Base-by-base conservation (phyloP, 2,888 invertebrate genomes). In the Antitype chi region DNA sequence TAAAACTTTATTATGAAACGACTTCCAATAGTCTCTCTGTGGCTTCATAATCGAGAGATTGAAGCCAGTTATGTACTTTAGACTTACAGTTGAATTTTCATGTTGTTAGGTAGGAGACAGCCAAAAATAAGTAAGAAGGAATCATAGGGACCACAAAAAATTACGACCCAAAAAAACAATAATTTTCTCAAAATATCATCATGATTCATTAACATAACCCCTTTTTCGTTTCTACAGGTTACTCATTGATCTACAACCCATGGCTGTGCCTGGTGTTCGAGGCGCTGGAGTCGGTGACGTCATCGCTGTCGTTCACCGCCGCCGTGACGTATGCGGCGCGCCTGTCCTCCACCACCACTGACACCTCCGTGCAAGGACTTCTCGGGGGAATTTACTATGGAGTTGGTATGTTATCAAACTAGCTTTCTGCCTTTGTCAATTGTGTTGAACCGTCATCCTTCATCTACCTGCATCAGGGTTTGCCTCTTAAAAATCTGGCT, bases 331-430 rank as follows among this genome's bases (percentile, higher is more conserved):
- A 98, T 90, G 98, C 98, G 0, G 98, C 98, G 1, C 97, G 97
- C 75, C 95, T 98, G 13, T 98, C 98, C 2, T 97, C 98, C 6
- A 97, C 97, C 69, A 97, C 98, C 60, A 98, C 98, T 0, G 98
- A 98, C 88, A 97, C 98, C 15, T 98, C 98, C 23, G 97, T 98
- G 84, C 98, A 98, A 92, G 98, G 98, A 23, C 95, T 98, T 82
- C 95, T 98, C 20, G 98, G 98, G n/a, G 98, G 98, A 28, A 94
- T 98, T n/a, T 98, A 98, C 91, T 98, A 98, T 90, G 98, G 98
- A 87, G 98, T 98, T 77, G 98, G 98, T 98, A 91, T 28, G 93
- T 77, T n/a, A n/a, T n/a, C 0, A 91, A 77, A 25, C 47, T 60
- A 49, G 9, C 13, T 9, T 60, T 59, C 59, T 59, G 43, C 43